Evolutionary conservation across 2,113 vertebrate species (phyloP).

Genomic region (Rafetus swinhoei): DNA sequence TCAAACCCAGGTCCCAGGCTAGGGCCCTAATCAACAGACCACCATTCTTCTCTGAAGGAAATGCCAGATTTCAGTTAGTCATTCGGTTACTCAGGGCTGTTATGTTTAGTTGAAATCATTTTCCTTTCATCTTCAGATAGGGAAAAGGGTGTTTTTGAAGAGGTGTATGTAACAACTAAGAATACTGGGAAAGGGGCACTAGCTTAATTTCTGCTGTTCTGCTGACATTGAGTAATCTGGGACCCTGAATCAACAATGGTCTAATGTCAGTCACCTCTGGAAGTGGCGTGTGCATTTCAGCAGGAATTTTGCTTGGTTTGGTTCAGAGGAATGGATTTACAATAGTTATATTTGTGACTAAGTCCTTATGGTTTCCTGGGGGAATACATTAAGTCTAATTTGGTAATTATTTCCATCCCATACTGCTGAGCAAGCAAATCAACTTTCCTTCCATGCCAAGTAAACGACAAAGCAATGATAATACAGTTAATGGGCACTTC

Average conservation of each 20-base stretch:
- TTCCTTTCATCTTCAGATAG: neutral
- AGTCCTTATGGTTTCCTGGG: conserved; percentile 51
- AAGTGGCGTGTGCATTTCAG: neutral
- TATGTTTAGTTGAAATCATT: neutral
- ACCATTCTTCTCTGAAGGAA: neutral
- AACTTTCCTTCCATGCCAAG: conserved; percentile 25
- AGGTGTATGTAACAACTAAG: neutral
- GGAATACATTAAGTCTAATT: conserved; percentile 31
- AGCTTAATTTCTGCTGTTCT: neutral
- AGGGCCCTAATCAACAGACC: neutral
- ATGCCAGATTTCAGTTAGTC: neutral
- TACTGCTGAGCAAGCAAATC: conserved; percentile 46
- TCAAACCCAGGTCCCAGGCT: neutral
- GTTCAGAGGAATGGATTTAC: conserved; percentile 42
- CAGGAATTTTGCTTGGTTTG: neutral
- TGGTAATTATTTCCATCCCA: conserved; percentile 51
- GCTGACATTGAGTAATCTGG: conserved; percentile 11
- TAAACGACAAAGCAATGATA: neutral
- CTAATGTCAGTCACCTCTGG: conserved; percentile 22
- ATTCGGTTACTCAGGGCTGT: neutral
- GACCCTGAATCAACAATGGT: neutral
- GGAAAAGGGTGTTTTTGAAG: neutral
- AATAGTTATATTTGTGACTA: conserved; percentile 26
- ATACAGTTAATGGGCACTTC: neutral
- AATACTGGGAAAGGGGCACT: neutral